phyloP scores from a whole-genome alignment of 2,797 vertebrate genomes.

The Hippocampus kuda region DNA sequence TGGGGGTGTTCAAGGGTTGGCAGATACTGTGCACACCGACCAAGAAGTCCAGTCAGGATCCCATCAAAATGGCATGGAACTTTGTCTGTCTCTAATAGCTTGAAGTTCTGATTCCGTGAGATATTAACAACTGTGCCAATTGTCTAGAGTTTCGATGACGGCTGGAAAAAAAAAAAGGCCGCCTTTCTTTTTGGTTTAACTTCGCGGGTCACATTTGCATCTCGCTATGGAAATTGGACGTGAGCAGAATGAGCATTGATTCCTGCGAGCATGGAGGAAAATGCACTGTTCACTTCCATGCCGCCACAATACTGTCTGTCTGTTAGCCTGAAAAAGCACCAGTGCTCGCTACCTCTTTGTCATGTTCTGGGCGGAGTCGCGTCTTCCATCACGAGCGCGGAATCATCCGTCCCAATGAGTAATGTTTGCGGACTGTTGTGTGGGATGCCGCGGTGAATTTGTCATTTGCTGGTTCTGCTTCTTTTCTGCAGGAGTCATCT shows the following conservation, averaged over 20 bases:
- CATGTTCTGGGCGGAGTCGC: background rate
- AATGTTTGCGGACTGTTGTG: background rate
- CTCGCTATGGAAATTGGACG: background rate
- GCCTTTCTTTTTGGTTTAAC: background rate
- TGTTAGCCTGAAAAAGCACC: background rate
- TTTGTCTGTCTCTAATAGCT: background rate
- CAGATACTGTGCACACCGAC: background rate
- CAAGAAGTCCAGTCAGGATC: background rate
- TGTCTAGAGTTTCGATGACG: background rate
- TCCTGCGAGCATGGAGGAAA: background rate
- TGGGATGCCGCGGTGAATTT: background rate
- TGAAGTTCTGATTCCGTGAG: too few relatives aligned
- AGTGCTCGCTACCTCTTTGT: background rate
- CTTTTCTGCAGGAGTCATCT: background rate
- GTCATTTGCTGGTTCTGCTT: background rate
- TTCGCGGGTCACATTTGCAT: background rate
- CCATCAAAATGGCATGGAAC: background rate
- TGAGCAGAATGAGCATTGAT: constrained; percentile 1
- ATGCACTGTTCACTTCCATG: background rate
- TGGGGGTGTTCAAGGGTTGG: background rate
- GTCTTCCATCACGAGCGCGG: background rate
- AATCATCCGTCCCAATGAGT: constrained; percentile 1
- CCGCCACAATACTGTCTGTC: background rate
- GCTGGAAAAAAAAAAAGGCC: too few relatives aligned
- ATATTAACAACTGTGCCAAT: too few relatives aligned